A percentile compares a stretch with the other conserved stretches of the same genome.
phyloP scores from a whole-genome alignment of 2,797 vertebrate genomes.

The Alectoris magna region DNA sequence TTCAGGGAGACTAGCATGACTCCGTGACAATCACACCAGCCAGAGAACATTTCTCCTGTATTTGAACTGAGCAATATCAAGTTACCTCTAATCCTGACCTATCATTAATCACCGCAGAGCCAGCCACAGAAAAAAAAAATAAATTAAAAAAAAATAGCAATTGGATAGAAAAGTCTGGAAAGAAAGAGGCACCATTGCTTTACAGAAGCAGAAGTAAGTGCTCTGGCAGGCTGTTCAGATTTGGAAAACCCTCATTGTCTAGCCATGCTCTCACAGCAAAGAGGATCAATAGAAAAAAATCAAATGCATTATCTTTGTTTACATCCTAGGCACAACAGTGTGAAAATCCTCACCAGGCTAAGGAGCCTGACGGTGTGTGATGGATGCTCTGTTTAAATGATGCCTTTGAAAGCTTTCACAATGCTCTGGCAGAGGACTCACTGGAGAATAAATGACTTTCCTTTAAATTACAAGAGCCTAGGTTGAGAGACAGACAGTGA shows the following conservation, averaged over 20 bases:
- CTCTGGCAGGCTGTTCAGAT: constrained; percentile 40
- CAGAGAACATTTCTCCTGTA: neutral
- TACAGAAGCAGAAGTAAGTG: constrained; percentile 36
- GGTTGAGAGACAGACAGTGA: constrained; percentile 64
- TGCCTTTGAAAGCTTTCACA: constrained; percentile 78
- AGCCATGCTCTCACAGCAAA: constrained; percentile 51
- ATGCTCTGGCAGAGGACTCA: constrained; percentile 72
- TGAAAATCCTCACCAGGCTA: constrained; percentile 65
- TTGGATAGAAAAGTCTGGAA: constrained; percentile 19
- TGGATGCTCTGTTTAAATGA: constrained; percentile 78
- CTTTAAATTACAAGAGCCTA: constrained; percentile 74
- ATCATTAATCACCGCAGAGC: constrained; percentile 57
- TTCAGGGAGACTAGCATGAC: neutral
- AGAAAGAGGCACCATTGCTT: neutral
- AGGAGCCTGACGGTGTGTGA: constrained; percentile 50
- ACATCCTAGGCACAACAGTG: constrained; percentile 71
- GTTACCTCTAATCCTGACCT: constrained; percentile 22
- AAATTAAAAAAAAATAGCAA: neutral
- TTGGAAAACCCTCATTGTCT: constrained; percentile 47
- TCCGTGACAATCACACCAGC: neutral
- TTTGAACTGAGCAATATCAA: constrained; percentile 23
- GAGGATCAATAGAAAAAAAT: constrained; percentile 80
- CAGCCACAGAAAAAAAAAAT: neutral
- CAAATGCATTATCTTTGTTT: constrained; percentile 81
- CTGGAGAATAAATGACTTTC: constrained; percentile 80